Evolutionary conservation across 2,113 vertebrate genomes (phyloP).

Genomic region (Pelodiscus sinensis): DNA sequence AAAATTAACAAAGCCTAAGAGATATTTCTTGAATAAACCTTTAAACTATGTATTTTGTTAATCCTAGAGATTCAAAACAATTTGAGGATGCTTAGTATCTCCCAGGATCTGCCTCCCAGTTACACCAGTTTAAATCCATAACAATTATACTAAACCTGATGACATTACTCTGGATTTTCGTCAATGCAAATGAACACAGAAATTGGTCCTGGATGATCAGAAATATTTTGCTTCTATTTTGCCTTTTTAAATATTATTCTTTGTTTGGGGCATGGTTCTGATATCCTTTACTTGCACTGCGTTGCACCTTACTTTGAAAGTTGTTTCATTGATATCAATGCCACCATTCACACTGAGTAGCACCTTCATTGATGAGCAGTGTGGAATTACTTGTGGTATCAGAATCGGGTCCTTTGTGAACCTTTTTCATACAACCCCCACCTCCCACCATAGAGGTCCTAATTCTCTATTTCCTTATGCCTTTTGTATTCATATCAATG

Average conservation of each 20-base stretch:
- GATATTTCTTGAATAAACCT: slow-evolving; percentile 39
- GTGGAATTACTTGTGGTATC: not conserved
- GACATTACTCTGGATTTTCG: not conserved
- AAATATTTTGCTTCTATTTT: not conserved
- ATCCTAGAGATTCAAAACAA: slow-evolving; percentile 4
- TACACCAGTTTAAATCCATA: not conserved
- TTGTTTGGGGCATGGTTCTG: not conserved
- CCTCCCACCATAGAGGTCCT: not conserved
- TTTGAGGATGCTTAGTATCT: not conserved
- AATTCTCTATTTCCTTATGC: not conserved
- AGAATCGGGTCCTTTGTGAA: not conserved
- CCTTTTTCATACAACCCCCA: not conserved
- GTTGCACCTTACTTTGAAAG: not conserved
- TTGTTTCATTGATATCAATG: not conserved
- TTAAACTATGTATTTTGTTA: not conserved
- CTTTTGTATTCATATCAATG: not conserved
- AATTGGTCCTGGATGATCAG: not conserved
- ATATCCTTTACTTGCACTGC: not conserved
- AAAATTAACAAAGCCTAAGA: slow-evolving; percentile 36
- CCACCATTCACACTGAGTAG: not conserved
- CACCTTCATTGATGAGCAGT: not conserved
- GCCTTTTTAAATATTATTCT: not conserved
- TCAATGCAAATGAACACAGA: not conserved
- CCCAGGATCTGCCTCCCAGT: not conserved
- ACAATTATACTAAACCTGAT: not conserved